phyloP scores from a whole-genome alignment of 2,888 invertebrate species.

The Cremastinae sp. region DNA sequence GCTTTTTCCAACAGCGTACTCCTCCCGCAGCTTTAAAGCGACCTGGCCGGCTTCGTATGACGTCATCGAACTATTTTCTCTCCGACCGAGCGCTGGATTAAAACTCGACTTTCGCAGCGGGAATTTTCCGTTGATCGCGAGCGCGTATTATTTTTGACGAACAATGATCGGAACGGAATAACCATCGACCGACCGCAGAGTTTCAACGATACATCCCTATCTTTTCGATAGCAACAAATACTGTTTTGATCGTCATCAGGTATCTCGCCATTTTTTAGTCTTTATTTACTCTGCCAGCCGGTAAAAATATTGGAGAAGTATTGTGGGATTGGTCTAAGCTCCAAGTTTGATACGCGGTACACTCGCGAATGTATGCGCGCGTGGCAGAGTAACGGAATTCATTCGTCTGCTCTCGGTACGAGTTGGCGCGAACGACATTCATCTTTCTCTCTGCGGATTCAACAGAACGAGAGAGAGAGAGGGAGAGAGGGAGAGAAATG shows the following conservation, averaged over 20 bases:
- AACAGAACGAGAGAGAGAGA: constrained; percentile 54
- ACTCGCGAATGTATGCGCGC: constrained; percentile 21
- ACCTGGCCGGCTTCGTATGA: constrained; percentile 32
- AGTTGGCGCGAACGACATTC: constrained; percentile 70
- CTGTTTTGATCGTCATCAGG: constrained; percentile 25
- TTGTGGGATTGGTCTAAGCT: constrained; percentile 48
- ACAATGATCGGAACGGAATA: constrained; percentile 37
- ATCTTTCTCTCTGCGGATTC: constrained; percentile 72
- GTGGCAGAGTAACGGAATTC: constrained; percentile 53
- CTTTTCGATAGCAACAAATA: constrained; percentile 1
- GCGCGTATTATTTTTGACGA: constrained; percentile 28
- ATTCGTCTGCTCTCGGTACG: constrained; percentile 57
- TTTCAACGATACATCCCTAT: constrained; percentile 37
- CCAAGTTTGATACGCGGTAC: constrained; percentile 13
- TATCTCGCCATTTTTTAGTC: constrained; percentile 29
- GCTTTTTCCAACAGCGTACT: constrained; percentile 26
- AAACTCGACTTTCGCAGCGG: constrained; percentile 39
- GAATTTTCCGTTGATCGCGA: constrained; percentile 27
- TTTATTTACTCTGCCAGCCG: constrained; percentile 12
- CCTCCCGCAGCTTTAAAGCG: constrained; percentile 20
- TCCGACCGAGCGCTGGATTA: constrained; percentile 6
- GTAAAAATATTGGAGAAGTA: constrained; percentile 51
- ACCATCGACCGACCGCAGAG: constrained; percentile 33
- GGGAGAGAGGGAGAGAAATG: constrained; percentile 26
- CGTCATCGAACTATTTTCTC: constrained; percentile 57